Percentiles rank a stretch among this genome's conserved stretches.
These are phyloP conservation scores for Siderastrea siderea DNA, from an alignment of 92 coral and sea anemone genomes.

Conservation along the genomic window DNA sequence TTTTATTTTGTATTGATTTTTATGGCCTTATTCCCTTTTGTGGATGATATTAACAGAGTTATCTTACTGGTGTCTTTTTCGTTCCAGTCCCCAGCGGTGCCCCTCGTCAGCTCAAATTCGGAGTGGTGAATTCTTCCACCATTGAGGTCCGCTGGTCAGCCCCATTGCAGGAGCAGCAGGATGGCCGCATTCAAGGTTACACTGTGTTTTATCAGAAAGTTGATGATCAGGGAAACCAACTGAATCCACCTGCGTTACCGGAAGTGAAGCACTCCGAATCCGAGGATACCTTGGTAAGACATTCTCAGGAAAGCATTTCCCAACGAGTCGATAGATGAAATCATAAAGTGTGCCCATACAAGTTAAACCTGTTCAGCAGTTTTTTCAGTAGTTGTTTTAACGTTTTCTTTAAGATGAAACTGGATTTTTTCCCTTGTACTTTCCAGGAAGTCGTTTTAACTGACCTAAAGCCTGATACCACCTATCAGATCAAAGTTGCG, in stretches of 20 bases:
- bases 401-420: background rate
- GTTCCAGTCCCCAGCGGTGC: conserved; percentile 90
- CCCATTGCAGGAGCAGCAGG: conserved; percentile 75
- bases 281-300: conserved; percentile 67
- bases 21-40: too few relatives aligned
- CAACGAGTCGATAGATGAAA: background rate
- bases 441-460: conserved; percentile 53
- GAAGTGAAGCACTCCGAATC: conserved; percentile 70
- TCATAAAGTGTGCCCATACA: background rate
- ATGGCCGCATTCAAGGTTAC: conserved; percentile 89
- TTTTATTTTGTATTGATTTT: too few relatives aligned
- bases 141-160: conserved; percentile 85
- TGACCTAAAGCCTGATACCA: conserved; percentile 85
- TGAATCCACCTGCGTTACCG: conserved; percentile 57
- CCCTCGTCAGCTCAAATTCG: conserved; percentile 78
- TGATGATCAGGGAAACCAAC: conserved; percentile 77
- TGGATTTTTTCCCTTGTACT: background rate
- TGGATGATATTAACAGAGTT: background rate
- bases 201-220: conserved; percentile 77
- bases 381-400: background rate
- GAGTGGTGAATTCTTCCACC: conserved; percentile 80
- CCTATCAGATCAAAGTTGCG: conserved; percentile 87
- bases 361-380: too few relatives aligned
- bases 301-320: background rate
- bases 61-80: background rate